Evolutionary conservation across 2,888 invertebrate species (phyloP).

Genomic region (Tridacna crocea): DNA sequence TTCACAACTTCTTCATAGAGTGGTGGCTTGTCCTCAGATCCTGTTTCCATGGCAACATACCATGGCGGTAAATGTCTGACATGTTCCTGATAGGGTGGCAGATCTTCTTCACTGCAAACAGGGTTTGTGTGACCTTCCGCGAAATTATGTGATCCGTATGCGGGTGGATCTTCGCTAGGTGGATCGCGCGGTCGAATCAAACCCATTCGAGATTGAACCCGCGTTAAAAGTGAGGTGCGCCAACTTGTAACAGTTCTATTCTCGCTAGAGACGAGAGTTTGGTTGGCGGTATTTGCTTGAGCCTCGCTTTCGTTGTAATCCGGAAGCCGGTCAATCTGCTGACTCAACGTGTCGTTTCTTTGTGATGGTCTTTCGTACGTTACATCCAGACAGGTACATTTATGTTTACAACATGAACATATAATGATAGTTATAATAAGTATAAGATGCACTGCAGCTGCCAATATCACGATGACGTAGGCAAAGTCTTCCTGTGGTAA

Average conservation of each 20-base stretch:
- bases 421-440: slow-evolving; percentile 14
- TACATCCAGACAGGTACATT: slow-evolving; percentile 2
- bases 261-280: slow-evolving; percentile 10
- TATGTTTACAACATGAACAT: slow-evolving; percentile 20
- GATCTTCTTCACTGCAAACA: slow-evolving; percentile 21
- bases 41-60: slow-evolving; percentile 24
- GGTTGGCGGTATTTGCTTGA: not conserved
- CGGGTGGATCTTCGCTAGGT: slow-evolving; percentile 13
- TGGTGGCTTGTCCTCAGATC: slow-evolving; percentile 36
- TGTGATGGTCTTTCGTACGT: not conserved
- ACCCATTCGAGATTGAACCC: slow-evolving; percentile 27
- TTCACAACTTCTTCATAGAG: slow-evolving; percentile 41
- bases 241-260: slow-evolving; percentile 32
- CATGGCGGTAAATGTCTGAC: slow-evolving; percentile 7
- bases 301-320: slow-evolving; percentile 17
- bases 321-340: slow-evolving; percentile 18
- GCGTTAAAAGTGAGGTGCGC: slow-evolving; percentile 36
- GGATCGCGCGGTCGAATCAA: not conserved
- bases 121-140: slow-evolving; percentile 4
- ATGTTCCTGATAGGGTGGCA: slow-evolving; percentile 33
- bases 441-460: slow-evolving; percentile 6
- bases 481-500: slow-evolving; percentile 10
- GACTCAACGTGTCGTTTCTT: not conserved
- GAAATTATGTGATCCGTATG: slow-evolving; percentile 14
- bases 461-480: slow-evolving; percentile 12